Percentiles rank a stretch among this genome's conserved stretches.
Conservation (phyloP, 1,140 invertebrate genomes). For the Brachionus plicatilis region DNA sequence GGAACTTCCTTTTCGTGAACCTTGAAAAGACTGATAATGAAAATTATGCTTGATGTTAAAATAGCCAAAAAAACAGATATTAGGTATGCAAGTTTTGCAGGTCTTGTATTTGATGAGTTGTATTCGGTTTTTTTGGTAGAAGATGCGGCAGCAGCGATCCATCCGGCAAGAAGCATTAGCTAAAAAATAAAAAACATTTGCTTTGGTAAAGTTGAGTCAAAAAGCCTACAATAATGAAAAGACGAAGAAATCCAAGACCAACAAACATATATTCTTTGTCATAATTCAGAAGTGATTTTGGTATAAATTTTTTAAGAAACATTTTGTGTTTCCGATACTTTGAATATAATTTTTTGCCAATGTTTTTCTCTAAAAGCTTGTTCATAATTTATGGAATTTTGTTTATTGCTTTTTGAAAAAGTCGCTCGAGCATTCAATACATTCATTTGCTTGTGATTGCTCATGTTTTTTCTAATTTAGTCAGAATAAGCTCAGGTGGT, state of each 20-base stretch:
- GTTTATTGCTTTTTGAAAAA: not conserved
- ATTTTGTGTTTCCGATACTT: not conserved
- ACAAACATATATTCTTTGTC: not conserved
- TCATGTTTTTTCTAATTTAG: not conserved
- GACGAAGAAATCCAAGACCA: not conserved
- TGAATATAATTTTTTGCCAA: not conserved
- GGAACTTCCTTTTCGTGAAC: not conserved
- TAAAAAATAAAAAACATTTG: not conserved
- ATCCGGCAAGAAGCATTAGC: not conserved
- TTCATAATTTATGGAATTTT: not conserved
- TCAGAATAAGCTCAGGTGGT: not conserved
- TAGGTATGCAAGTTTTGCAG: not conserved
- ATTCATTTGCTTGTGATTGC: not conserved
- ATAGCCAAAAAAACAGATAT: not conserved
- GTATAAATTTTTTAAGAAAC: slow-evolving; percentile 5
- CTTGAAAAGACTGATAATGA: not conserved
- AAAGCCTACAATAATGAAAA: not conserved
- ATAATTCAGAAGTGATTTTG: not conserved
- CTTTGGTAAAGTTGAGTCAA: not conserved
- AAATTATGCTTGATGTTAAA: not conserved
- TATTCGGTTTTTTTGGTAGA: not conserved
- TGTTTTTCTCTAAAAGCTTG: not conserved
- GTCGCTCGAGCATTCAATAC: not conserved
- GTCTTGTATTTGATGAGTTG: not conserved
- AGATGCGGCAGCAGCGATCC: not conserved